Evolutionary conservation across 1,140 invertebrate genomes (phyloP), one percentile per base, ranked within the genome.

Genomic region (Drosophila varians): DNA sequence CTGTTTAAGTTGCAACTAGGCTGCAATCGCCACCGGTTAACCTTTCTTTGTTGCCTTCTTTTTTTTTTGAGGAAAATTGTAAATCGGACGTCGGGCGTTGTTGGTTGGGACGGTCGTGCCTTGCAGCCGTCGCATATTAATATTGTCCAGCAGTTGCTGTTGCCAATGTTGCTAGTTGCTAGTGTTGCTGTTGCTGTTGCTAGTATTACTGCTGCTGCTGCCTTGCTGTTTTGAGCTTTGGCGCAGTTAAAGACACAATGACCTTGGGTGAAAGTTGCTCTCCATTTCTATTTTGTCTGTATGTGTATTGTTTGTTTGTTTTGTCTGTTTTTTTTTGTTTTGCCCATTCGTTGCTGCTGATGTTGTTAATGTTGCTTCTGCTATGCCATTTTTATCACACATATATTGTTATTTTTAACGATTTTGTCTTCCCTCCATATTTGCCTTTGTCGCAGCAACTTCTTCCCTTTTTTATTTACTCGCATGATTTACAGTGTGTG

Each of bases 191-290:
- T 26, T 65, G 62, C 16, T 68, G n/a, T 34, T 46, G 46, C 18
- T 12, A 12, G 28, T 74, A 26, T 12, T 51, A 48, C 14, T 57
- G 51, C 16, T 31, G 58, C 26, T 46, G 75, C 68, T 51, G 75
- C 19, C 61, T 65, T 66, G 69, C 60, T 72, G 51, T 64, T 64
- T 64, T 64, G 60, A 47, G 54, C 26, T 60, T 61, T 78, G 65
- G 72, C 76, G 84, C 79, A 75, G 86, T 86, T 86, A 87, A 89
- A 89, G 77, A 89, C 86, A 89, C 86, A 89, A 89, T 89, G 86
- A 89, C 86, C 86, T 89, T 89, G 86, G 86, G 86, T 89, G 86
- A 89, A 89, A 89, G 86, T 89, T 89, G 86, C 86, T 89, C 86
- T 89, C 79, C 74, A 89, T 89, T 89, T 89, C 77, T 84, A 80